Conservation (phyloP, 64 coral and sea anemone species). For the Pocillopora damicornis region DNA sequence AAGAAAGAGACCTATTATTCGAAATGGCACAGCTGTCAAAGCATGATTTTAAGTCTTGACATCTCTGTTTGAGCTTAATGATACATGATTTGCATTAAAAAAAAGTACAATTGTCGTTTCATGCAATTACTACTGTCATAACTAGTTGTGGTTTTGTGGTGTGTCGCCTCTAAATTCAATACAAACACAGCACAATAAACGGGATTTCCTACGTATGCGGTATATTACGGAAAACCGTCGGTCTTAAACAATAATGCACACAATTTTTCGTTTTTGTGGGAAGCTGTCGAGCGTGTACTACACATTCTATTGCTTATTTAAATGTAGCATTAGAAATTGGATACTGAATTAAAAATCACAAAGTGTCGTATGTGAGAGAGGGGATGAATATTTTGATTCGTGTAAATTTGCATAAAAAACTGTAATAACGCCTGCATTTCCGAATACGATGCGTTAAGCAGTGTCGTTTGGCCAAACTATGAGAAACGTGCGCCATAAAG, state of each 20-base stretch:
- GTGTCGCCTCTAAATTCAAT: background rate
- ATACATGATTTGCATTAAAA: conserved; percentile 26
- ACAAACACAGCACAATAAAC: background rate
- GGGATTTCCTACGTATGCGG: background rate
- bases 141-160: background rate
- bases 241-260: background rate
- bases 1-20: background rate
- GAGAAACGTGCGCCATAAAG: background rate
- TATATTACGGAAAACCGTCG: background rate
- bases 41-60: background rate
- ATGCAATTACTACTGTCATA: background rate
- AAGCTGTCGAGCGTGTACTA: background rate
- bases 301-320: background rate
- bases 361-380: background rate
- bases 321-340: background rate
- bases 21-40: background rate
- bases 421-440: background rate
- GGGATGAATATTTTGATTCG: background rate
- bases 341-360: background rate
- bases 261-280: background rate
- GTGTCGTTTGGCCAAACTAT: background rate
- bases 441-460: background rate
- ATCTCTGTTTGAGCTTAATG: background rate
- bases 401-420: background rate
- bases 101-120: conserved; percentile 1